Evolutionary conservation across 2,888 invertebrate species (phyloP).

Genomic region (Zygaena filipendulae): DNA sequence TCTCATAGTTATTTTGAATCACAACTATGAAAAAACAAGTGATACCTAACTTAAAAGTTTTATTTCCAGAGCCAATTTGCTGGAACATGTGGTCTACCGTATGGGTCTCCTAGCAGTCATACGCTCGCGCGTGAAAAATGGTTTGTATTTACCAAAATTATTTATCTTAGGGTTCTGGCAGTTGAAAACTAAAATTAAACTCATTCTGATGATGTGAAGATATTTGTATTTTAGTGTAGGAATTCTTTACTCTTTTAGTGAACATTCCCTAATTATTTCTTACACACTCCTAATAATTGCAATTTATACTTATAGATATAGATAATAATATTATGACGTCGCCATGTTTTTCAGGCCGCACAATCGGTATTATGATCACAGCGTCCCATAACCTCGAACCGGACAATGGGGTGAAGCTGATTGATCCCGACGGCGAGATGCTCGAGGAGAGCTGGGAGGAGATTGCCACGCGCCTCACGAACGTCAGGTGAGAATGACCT

Average conservation of each 20-base stretch:
- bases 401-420: conserved; percentile 96
- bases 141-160: conserved; percentile 48
- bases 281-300: too few relatives aligned
- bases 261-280: too few relatives aligned
- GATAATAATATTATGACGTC: too few relatives aligned
- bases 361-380: conserved; percentile 98
- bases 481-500: conserved; percentile 71
- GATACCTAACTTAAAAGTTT: too few relatives aligned
- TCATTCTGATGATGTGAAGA: too few relatives aligned
- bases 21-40: too few relatives aligned
- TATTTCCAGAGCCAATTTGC: conserved; percentile 77
- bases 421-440: conserved; percentile 98
- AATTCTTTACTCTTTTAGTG: too few relatives aligned
- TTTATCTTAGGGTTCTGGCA: too few relatives aligned
- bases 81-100: conserved; percentile 93
- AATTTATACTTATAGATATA: too few relatives aligned
- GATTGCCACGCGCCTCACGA: conserved; percentile 88
- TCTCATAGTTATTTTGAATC: too few relatives aligned
- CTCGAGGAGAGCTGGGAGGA: conserved; percentile 91
- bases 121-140: conserved; percentile 84
- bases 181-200: too few relatives aligned
- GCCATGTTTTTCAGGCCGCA: conserved; percentile 68
- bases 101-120: conserved; percentile 94
- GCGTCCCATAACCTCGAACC: conserved; percentile 98
- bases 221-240: too few relatives aligned